A percentile compares a stretch with the other conserved stretches of the same genome.
phyloP scores from a whole-genome alignment of 2,888 invertebrate species.

The Pyrocoelia pectoralis region DNA sequence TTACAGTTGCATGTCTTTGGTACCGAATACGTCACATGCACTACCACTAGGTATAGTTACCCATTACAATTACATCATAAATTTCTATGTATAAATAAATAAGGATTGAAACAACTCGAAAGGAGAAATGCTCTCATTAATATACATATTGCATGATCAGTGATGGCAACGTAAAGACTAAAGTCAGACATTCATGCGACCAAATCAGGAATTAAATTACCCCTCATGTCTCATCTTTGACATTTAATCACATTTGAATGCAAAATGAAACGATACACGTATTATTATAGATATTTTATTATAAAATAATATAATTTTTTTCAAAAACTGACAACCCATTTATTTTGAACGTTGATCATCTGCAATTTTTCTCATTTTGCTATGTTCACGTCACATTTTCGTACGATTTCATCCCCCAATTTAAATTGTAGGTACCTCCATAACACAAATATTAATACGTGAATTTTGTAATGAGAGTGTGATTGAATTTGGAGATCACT shows the following conservation, averaged over 20 bases:
- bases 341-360: not conserved
- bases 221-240: slow-evolving; percentile 38
- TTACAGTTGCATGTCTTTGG: too few species aligned
- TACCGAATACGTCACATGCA: too few species aligned
- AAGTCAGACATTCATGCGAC: slow-evolving; percentile 36
- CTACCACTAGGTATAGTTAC: too few species aligned
- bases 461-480: too few species aligned
- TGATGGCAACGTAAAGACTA: slow-evolving; percentile 41
- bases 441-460: too few species aligned
- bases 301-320: not conserved
- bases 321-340: not conserved
- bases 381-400: too few species aligned
- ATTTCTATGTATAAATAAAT: not conserved
- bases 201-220: slow-evolving; percentile 38
- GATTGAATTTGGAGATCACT: too few species aligned
- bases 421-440: too few species aligned
- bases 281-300: slow-evolving; percentile 22
- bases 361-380: too few species aligned
- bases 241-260: slow-evolving; percentile 37
- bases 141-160: slow-evolving; percentile 47
- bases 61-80: not conserved
- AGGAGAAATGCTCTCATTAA: slow-evolving; percentile 39
- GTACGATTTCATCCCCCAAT: too few species aligned
- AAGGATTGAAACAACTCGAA: not conserved
- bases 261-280: slow-evolving; percentile 26